Evolutionary conservation across 2,797 vertebrate genomes (phyloP).

Genomic region (Leucoraja ocellata): DNA sequence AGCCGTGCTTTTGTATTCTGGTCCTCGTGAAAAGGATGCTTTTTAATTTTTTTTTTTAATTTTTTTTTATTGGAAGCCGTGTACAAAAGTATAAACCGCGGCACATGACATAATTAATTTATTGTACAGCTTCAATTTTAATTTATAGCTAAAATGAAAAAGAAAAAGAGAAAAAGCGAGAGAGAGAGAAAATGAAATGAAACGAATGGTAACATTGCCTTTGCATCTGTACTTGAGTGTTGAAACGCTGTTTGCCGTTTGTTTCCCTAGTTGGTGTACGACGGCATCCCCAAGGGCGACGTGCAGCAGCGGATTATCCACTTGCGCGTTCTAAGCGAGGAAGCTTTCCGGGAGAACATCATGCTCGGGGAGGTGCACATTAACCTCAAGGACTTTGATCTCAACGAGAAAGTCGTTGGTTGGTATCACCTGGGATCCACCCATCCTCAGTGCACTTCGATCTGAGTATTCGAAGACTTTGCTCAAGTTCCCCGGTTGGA

Average conservation of each 20-base stretch:
- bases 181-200: no score
- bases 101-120: no score
- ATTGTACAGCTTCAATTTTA: no score
- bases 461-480: not conserved
- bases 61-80: no score
- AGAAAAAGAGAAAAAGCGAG: no score
- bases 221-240: not conserved
- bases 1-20: no score
- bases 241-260: not conserved
- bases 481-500: slow-evolving; percentile 50
- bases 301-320: slow-evolving; percentile 85
- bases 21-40: no score
- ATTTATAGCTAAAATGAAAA: no score
- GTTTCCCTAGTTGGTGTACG: slow-evolving; percentile 75
- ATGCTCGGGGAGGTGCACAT: slow-evolving; percentile 84
- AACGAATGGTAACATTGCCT: no score
- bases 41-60: no score
- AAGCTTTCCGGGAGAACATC: slow-evolving; percentile 90
- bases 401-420: slow-evolving; percentile 79
- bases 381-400: slow-evolving; percentile 70
- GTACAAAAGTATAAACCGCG: no score
- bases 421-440: slow-evolving; percentile 78
- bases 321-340: slow-evolving; percentile 83
- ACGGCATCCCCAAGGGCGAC: slow-evolving; percentile 80
- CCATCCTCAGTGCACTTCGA: not conserved